A percentile compares a stretch with the other conserved stretches of the same genome.
phyloP scores from a whole-genome alignment of 2,113 vertebrate genomes.

The Vulpes ferrilata region DNA sequence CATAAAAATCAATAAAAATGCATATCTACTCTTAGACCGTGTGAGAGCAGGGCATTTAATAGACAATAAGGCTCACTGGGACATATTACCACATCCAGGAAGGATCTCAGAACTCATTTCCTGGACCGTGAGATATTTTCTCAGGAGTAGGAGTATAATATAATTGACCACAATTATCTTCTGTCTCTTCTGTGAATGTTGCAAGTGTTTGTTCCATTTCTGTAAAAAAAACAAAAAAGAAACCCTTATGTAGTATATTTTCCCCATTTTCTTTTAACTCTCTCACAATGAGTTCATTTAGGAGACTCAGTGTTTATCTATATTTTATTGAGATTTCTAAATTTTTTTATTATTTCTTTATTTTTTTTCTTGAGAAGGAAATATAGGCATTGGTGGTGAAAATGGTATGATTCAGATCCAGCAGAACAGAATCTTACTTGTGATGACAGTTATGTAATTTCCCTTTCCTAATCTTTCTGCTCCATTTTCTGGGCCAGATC shows the following conservation, averaged over 20 bases:
- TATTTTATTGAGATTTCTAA: conserved; percentile 57
- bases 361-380: conserved; percentile 43
- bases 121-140: conserved; percentile 79
- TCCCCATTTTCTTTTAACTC: conserved; percentile 21
- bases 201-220: conserved; percentile 68
- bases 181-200: conserved; percentile 76
- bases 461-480: conserved; percentile 71
- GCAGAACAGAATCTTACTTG: conserved; percentile 53
- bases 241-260: neutral
- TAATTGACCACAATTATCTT: conserved; percentile 81
- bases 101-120: conserved; percentile 82
- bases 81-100: conserved; percentile 76
- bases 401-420: neutral
- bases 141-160: conserved; percentile 80
- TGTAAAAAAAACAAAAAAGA: neutral
- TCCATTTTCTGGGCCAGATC: conserved; percentile 70
- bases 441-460: conserved; percentile 63
- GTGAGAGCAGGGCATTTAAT: conserved; percentile 74
- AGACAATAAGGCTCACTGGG: conserved; percentile 81
- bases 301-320: conserved; percentile 5
- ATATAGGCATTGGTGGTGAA: neutral
- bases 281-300: conserved; percentile 59
- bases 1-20: conserved; percentile 64
- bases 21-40: conserved; percentile 50
- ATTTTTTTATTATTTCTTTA: conserved; percentile 59